Base-by-base conservation (phyloP, 2,888 invertebrate species). In the Epistrophe grossulariae region DNA sequence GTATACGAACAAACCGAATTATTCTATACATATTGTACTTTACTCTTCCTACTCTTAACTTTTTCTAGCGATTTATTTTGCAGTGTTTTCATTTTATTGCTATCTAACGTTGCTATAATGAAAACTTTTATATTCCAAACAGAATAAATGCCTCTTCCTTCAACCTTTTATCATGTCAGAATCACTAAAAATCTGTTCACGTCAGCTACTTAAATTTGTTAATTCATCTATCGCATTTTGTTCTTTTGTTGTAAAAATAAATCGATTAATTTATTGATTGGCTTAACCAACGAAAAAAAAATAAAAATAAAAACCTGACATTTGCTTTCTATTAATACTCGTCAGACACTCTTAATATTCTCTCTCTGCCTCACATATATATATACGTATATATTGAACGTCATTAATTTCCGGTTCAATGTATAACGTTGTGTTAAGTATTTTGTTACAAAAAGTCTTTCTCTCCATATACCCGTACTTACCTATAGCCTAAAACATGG, bases 401-500 rank as follows among this genome's bases (percentile, higher is more conserved):
- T 59, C 66, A 79, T 83, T 79, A 83, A 74, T 73, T 73, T 83
- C 73, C 73, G 17, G 64, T 48, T 55, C 43, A 73, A 35, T 55
- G 24, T 24, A 28, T 70, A 55, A 62, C 45, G 13, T 57, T 40
- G 50, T 52, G 24, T 64, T 31, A 66, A 82, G 71, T 55, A 79
- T 55, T 68, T 50, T 64, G 59, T 64, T 48, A 28, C 40, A 52
- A 19, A 48, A 45, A 70, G 35, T 10, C 45, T 71, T 11, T 50
- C 0, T 19, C 50, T 4, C n/a, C 17, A 9, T 10, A 17, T 57
- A 17, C n/a, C n/a, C n/a, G n/a, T n/a, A 10, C 57, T 8, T 35
- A n/a, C n/a, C n/a, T n/a, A n/a, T n/a, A 35, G 2, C 24, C 24
- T 24, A 24, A 24, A 59, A 59, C 24, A 24, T 43, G 40, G 40